phyloP scores from a whole-genome alignment of 2,888 invertebrate genomes.

The Erebia palarica region DNA sequence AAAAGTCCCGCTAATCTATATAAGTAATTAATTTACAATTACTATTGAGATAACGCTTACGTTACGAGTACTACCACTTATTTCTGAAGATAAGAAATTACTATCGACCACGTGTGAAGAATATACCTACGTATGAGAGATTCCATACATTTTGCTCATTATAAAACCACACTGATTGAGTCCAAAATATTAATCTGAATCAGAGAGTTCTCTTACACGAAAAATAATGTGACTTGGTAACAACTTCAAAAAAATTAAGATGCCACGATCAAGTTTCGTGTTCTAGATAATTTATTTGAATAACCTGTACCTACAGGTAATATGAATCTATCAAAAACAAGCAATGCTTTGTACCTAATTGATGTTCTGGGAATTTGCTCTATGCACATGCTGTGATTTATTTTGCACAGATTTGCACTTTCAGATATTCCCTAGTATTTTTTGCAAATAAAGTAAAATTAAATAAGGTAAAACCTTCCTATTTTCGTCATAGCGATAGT shows the following conservation, averaged over 20 bases:
- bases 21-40: conserved; percentile 25
- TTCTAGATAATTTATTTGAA: not conserved
- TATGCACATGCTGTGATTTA: too few relatives aligned
- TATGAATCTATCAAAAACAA: not conserved
- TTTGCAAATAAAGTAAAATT: too few relatives aligned
- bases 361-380: not conserved
- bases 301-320: not conserved
- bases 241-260: not conserved
- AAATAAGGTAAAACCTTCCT: not conserved
- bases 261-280: not conserved
- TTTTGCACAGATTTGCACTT: too few relatives aligned
- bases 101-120: conserved; percentile 3
- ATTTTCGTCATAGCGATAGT: not conserved
- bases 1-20: conserved; percentile 27
- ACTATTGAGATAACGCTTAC: conserved; percentile 35
- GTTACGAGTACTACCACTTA: conserved; percentile 17
- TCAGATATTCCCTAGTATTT: too few relatives aligned
- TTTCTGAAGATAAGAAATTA: conserved; percentile 25
- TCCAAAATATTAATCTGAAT: not conserved
- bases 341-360: not conserved
- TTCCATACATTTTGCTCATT: not conserved
- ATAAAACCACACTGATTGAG: not conserved
- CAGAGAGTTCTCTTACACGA: too few relatives aligned
- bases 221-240: not conserved
- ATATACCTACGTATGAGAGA: not conserved